A percentile compares a stretch with the other conserved stretches of the same genome.
Evolutionary conservation across 2,797 vertebrate genomes (phyloP).

Genomic region (Dromococcyx pavoninus): DNA sequence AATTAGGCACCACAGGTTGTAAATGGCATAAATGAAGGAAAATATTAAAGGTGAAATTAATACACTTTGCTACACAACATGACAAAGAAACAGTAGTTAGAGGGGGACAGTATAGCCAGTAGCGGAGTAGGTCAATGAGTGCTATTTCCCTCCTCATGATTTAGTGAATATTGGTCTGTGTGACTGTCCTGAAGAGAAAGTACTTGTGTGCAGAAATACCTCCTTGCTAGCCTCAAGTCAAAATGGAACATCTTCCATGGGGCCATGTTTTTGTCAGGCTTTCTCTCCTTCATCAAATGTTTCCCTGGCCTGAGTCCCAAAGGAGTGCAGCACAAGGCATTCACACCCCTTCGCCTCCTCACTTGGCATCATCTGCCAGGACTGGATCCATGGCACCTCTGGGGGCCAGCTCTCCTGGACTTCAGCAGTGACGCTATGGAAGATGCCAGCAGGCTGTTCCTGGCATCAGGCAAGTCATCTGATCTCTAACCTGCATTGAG

Average conservation of each 20-base stretch:
- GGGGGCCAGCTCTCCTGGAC: background rate
- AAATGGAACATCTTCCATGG: background rate
- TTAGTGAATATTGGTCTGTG: background rate
- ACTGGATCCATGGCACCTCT: background rate
- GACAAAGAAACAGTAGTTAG: background rate
- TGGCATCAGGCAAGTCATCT: background rate
- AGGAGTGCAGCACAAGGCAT: background rate
- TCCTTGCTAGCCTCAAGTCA: background rate
- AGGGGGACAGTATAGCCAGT: rapidly evolving
- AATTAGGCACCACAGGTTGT: background rate
- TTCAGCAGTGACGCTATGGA: background rate
- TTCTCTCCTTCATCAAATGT: background rate
- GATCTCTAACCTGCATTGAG: background rate
- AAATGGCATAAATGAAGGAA: background rate
- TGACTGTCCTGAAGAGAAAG: background rate
- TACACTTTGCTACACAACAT: background rate
- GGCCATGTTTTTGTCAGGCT: background rate
- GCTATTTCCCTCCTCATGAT: background rate
- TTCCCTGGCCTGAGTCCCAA: background rate
- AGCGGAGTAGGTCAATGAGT: background rate
- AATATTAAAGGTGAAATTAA: background rate
- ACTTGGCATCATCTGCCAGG: background rate
- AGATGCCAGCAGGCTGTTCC: background rate
- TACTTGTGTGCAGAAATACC: background rate
- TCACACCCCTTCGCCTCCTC: background rate